These are phyloP conservation scores for Aphidoletes aphidimyza DNA, from an alignment of 2,888 invertebrate species.

Conservation along the genomic window DNA sequence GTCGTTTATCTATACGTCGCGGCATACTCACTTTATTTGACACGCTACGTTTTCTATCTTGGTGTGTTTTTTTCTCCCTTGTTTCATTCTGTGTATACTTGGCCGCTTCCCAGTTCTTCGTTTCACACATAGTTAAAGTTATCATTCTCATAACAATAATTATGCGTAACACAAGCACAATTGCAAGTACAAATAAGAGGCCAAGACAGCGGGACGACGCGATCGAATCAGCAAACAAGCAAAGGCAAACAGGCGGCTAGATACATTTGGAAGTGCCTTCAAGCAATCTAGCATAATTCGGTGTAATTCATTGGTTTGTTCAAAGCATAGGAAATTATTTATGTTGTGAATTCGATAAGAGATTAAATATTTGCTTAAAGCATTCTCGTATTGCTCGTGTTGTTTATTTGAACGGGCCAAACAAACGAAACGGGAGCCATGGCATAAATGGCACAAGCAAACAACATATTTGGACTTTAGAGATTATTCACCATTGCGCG, in stretches of 20 bases:
- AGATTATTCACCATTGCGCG: neutral
- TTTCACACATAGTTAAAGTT: slow-evolving; percentile 14
- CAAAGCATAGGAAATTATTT: slow-evolving; percentile 41
- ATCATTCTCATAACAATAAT: slow-evolving; percentile 33
- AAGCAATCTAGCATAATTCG: slow-evolving; percentile 18
- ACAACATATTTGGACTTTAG: neutral
- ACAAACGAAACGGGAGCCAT: too few relatives aligned
- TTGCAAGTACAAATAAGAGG: too few relatives aligned
- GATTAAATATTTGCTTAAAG: slow-evolving; percentile 46
- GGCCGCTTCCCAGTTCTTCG: slow-evolving; percentile 5
- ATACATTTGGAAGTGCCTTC: slow-evolving; percentile 17
- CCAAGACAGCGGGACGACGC: too few relatives aligned
- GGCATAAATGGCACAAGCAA: neutral
- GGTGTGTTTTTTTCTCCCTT: neutral
- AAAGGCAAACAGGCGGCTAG: too few relatives aligned
- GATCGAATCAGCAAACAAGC: too few relatives aligned
- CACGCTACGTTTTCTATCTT: neutral
- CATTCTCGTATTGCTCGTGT: neutral
- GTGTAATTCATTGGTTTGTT: slow-evolving; percentile 39
- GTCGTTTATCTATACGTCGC: too few relatives aligned
- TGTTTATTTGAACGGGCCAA: neutral
- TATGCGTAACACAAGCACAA: slow-evolving; percentile 24
- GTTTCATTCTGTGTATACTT: neutral
- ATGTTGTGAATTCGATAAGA: slow-evolving; percentile 49
- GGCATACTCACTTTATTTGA: neutral